These are phyloP conservation scores for Catocala nupta DNA, from an alignment of 2,888 invertebrate species.

Conservation along the genomic window DNA sequence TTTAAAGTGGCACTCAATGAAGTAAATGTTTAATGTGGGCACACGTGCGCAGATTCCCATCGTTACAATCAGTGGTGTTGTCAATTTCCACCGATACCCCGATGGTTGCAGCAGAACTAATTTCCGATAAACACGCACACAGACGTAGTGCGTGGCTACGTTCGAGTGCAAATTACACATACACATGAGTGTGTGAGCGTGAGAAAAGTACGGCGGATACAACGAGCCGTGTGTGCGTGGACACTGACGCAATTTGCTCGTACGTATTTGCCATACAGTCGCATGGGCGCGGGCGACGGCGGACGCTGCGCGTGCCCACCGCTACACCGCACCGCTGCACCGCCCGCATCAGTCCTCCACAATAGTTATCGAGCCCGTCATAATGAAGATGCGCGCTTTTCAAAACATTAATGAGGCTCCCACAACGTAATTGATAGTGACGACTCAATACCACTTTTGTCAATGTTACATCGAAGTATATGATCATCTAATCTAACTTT, in stretches of 20 bases:
- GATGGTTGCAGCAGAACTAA: constrained; percentile 79
- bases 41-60: constrained; percentile 80
- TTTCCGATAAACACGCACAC: constrained; percentile 82
- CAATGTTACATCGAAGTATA: constrained; percentile 67
- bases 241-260: constrained; percentile 67
- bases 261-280: constrained; percentile 56
- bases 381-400: constrained; percentile 82
- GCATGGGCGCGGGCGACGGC: constrained; percentile 55
- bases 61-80: constrained; percentile 74
- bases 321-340: constrained; percentile 54
- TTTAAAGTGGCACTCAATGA: constrained; percentile 62
- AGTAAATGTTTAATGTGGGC: constrained; percentile 76
- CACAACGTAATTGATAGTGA: constrained; percentile 75
- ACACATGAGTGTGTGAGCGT: constrained; percentile 79
- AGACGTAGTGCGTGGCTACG: constrained; percentile 62
- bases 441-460: constrained; percentile 70
- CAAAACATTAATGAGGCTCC: constrained; percentile 80
- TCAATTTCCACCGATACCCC: constrained; percentile 79
- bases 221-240: constrained; percentile 69
- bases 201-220: constrained; percentile 84
- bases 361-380: constrained; percentile 77
- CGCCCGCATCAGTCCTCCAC: constrained; percentile 78
- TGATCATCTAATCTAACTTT: constrained; percentile 71
- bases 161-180: constrained; percentile 76
- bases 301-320: constrained; percentile 54